Base-by-base conservation (phyloP, 2,113 vertebrate genomes). In the Chaetodon trifascialis region DNA sequence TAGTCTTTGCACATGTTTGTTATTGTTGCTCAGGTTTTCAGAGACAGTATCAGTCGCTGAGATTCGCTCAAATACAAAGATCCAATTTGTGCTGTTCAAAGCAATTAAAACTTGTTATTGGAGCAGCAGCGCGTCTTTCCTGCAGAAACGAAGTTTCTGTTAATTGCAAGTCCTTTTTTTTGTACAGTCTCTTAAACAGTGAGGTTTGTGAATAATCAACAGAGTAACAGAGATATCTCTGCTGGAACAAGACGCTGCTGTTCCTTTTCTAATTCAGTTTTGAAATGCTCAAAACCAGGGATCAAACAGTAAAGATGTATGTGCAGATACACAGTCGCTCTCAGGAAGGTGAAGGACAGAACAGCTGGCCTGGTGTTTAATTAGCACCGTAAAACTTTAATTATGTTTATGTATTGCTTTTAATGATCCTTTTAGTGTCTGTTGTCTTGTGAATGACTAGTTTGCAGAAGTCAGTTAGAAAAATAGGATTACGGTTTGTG, bases 401-500 rank as follows among this genome's bases (percentile, higher is more conserved):
- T 30, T 47, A 5, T 42, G 7, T 19, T 7, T 70, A 7, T 30
- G 9, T 69, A 21, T 51, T 74, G 8, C 46, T 30, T 77, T 14
- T 30, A 65, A 72, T 58, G 4, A 69, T 44, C 14, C 11, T 47
- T 64, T 47, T 17, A 49, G 68, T 49, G 11, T 69, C 40, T 64
- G 58, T 12, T 59, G 46, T 47, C 16, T 79, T 63, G 7, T 79
- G 40, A 84, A 72, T 69, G 58, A 56, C 30, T 44, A 60, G 62
- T 74, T 40, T 68, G 42, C 52, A 83, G 77, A 72, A 83, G 74
- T 84, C 82, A 80, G 25, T 36, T 40, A 47, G 23, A 38, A 36
- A 85, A 91, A 84, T 44, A 80, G 80, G 83, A 90, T 90, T 88
- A 85, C 4, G 9, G 40, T 91, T 92, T 88, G 84, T 90, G 76